Conservation (phyloP, 1,140 invertebrate genomes). For the Sesamia nonagrioides region DNA sequence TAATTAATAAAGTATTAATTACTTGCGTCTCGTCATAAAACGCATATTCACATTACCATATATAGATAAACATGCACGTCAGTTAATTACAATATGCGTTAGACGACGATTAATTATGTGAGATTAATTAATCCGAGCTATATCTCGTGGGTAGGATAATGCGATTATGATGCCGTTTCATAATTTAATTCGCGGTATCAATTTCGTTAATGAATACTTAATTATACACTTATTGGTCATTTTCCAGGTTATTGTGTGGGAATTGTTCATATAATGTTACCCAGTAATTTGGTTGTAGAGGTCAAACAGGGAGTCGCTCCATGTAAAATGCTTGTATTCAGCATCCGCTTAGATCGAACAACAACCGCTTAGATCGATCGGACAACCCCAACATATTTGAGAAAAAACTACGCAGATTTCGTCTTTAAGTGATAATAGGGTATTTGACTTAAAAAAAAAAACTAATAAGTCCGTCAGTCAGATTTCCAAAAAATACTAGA, state of each 20-base stretch:
- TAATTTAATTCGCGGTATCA: conserved; percentile 39
- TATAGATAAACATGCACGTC: conserved; percentile 46
- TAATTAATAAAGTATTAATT: neutral
- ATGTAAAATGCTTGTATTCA: too few relatives aligned
- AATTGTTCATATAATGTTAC: too few relatives aligned
- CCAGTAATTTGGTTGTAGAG: too few relatives aligned
- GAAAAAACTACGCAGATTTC: too few relatives aligned
- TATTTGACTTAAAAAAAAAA: too few relatives aligned
- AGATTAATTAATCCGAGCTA: conserved; percentile 50
- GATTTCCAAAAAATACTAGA: too few relatives aligned
- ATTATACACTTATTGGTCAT: neutral
- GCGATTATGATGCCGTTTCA: conserved; percentile 8
- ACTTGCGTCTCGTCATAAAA: neutral
- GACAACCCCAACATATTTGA: too few relatives aligned
- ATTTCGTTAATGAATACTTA: conserved; percentile 1
- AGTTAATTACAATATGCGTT: conserved; percentile 47
- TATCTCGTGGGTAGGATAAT: conserved; percentile 23
- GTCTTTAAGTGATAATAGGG: too few relatives aligned
- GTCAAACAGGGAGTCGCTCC: too few relatives aligned
- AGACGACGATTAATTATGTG: conserved; percentile 50
- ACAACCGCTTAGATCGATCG: neutral
- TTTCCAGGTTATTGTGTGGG: neutral
- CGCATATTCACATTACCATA: conserved; percentile 31
- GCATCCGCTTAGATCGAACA: too few relatives aligned
- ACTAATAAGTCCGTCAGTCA: too few relatives aligned